phyloP scores from a whole-genome alignment of 2,888 invertebrate species.

The Catotricha subobsoleta region DNA sequence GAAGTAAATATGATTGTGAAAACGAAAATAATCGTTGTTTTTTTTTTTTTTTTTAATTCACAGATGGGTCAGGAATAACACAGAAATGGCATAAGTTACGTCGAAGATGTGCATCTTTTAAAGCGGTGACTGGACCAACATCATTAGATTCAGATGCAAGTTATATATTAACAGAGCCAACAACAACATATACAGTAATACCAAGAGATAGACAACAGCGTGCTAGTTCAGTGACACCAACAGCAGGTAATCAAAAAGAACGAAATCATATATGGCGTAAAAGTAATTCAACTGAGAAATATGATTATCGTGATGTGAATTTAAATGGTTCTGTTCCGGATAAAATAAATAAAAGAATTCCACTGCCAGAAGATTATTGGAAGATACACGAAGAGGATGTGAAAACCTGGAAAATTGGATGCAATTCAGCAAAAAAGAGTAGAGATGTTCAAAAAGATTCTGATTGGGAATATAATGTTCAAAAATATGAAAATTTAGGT shows the following conservation, averaged over 20 bases:
- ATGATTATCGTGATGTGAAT: slow-evolving; percentile 9
- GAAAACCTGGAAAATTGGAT: slow-evolving; percentile 10
- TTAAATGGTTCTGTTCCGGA: slow-evolving; percentile 6
- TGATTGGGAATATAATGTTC: slow-evolving; percentile 6
- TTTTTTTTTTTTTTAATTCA: not conserved
- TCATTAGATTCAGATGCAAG: slow-evolving; percentile 24
- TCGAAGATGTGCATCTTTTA: slow-evolving; percentile 42
- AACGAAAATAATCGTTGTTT: too few species aligned
- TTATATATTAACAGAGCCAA: slow-evolving; percentile 10
- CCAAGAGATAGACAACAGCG: not conserved
- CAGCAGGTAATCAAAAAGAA: not conserved
- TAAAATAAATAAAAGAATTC: slow-evolving; percentile 9
- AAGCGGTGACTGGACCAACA: slow-evolving; percentile 34
- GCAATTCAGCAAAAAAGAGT: slow-evolving; percentile 4
- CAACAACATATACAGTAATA: slow-evolving; percentile 9
- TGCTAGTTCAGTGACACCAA: not conserved
- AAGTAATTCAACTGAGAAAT: slow-evolving; percentile 8
- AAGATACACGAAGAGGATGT: slow-evolving; percentile 10
- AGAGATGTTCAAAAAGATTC: slow-evolving; percentile 3
- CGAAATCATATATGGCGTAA: not conserved
- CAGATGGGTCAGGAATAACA: slow-evolving; percentile 30
- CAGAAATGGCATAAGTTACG: slow-evolving; percentile 58
- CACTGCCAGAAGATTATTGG: slow-evolving; percentile 11
- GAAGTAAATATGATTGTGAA: too few species aligned
- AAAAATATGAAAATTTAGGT: slow-evolving; percentile 7